phyloP scores from a whole-genome alignment of 1,140 invertebrate species.

The Dendroctonus ponderosae region DNA sequence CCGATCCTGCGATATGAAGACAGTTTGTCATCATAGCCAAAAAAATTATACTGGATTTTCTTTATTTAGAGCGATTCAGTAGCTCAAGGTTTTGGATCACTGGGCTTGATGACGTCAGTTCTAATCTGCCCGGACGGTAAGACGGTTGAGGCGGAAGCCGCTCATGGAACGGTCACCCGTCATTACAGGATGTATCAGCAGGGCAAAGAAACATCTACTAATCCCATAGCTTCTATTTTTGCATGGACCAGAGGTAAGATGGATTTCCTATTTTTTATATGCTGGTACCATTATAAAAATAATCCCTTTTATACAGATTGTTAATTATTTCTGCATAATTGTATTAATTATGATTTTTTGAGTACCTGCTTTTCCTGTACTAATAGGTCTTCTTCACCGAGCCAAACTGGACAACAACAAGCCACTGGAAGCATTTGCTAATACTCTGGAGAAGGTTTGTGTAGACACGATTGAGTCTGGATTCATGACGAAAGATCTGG shows the following conservation, averaged over 20 bases:
- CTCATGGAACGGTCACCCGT: constrained; percentile 95
- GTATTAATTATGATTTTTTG: not conserved
- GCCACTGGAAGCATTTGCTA: constrained; percentile 72
- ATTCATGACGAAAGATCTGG: constrained; percentile 98
- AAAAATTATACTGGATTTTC: not conserved
- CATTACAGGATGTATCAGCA: constrained; percentile 93
- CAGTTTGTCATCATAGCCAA: too few relatives aligned
- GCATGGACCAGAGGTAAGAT: constrained; percentile 92
- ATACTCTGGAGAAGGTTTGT: constrained; percentile 86
- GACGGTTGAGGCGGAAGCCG: constrained; percentile 96
- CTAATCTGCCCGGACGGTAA: constrained; percentile 93
- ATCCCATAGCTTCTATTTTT: constrained; percentile 98
- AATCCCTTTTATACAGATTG: not conserved
- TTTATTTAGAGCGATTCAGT: constrained; percentile 70
- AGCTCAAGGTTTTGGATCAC: constrained; percentile 89
- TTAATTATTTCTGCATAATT: not conserved
- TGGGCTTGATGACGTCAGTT: constrained; percentile 96
- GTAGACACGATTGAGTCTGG: constrained; percentile 92
- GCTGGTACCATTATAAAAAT: too few relatives aligned
- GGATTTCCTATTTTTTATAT: constrained; percentile 44
- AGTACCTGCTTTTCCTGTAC: not conserved
- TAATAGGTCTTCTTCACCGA: constrained; percentile 61
- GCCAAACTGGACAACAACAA: constrained; percentile 90
- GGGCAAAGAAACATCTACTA: constrained; percentile 96
- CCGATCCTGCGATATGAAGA: too few relatives aligned